These are phyloP conservation scores for Pleuronectes platessa DNA, from an alignment of 2,113 vertebrate species.

Conservation along the genomic window DNA sequence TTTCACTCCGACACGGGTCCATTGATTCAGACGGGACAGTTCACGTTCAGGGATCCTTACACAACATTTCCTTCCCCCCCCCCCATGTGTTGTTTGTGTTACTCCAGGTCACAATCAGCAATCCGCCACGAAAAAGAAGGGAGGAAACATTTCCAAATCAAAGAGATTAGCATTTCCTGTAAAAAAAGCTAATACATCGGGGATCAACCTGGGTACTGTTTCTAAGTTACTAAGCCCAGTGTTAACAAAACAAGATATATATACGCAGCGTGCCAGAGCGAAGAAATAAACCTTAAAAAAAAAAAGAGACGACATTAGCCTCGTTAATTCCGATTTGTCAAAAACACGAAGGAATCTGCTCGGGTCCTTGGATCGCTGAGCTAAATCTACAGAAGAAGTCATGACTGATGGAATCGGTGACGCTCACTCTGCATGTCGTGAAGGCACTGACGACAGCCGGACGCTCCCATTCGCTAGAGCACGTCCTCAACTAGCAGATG, in stretches of 20 bases:
- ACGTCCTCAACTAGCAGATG: slow-evolving; percentile 39
- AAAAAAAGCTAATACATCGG: slow-evolving; percentile 29
- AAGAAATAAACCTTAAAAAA: background rate
- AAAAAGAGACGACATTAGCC: background rate
- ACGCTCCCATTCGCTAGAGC: slow-evolving; percentile 39
- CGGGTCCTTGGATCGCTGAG: slow-evolving; percentile 28
- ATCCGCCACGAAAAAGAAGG: slow-evolving; percentile 7
- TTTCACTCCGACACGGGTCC: slow-evolving; percentile 31
- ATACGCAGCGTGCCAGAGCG: slow-evolving; percentile 5
- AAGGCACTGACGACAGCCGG: slow-evolving; percentile 77
- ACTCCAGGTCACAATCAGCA: slow-evolving; percentile 15
- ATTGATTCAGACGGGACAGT: slow-evolving; percentile 40
- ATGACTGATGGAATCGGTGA: slow-evolving; percentile 43
- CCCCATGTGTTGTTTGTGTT: slow-evolving; percentile 2
- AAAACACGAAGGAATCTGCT: slow-evolving; percentile 54
- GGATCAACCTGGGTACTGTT: slow-evolving; percentile 31
- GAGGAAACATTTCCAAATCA: background rate
- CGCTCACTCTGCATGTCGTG: slow-evolving; percentile 59
- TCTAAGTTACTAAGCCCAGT: slow-evolving; percentile 30
- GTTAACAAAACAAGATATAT: slow-evolving; percentile 25
- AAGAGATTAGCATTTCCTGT: background rate
- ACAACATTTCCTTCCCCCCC: background rate
- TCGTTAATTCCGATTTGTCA: slow-evolving; percentile 29
- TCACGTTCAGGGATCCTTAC: slow-evolving; percentile 16
- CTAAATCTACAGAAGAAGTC: slow-evolving; percentile 32